Evolutionary conservation across 2,888 invertebrate species (phyloP), one percentile per base, ranked within the genome.

Genomic region (Tetragnatha montana): DNA sequence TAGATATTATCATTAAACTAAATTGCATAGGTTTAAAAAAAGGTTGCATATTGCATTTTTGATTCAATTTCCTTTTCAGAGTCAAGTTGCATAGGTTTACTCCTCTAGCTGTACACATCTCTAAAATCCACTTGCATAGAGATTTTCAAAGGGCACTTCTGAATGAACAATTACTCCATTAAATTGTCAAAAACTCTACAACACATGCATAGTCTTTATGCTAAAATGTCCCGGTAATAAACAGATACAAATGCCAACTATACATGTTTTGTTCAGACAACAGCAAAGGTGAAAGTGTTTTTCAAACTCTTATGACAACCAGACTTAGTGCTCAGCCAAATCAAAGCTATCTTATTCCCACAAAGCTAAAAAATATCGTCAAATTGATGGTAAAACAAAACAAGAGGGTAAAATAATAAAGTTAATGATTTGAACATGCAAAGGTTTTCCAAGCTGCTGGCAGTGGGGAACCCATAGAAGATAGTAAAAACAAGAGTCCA

Each of bases 241-340:
- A 83, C 75, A 84, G 69, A 84, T 76, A 85, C 79, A 79, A 85
- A 85, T 79, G 71, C 70, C 80, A 80, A 74, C 86, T 86, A 81
- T 85, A 89, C 75, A 89, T 89, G 89, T 89, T 89, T 89, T 89
- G 89, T 89, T 89, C 89, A 71, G 75, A 71, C 80, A 87, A 81
- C 69, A 81, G 79, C 73, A 80, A 14, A 14, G 78, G 69, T 87
- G 70, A 80, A 75, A 87, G 74, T 81, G 68, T 69, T 75, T 75
- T 75, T 85, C 71, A 78, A 68, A 81, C 47, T 50, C 71, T n/a
- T 71, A 82, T 51, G 73, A 80, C 74, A 73, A 47, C 76, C 84
- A 85, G 85, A 85, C 81, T 89, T 81, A 89, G 79, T 80, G 85
- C 89, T 89, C 89, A 89, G 89, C 89, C 89, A 17, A 81, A 50